Conservation (phyloP, 2,888 invertebrate species). For the Rhaphigaster nebulosa region DNA sequence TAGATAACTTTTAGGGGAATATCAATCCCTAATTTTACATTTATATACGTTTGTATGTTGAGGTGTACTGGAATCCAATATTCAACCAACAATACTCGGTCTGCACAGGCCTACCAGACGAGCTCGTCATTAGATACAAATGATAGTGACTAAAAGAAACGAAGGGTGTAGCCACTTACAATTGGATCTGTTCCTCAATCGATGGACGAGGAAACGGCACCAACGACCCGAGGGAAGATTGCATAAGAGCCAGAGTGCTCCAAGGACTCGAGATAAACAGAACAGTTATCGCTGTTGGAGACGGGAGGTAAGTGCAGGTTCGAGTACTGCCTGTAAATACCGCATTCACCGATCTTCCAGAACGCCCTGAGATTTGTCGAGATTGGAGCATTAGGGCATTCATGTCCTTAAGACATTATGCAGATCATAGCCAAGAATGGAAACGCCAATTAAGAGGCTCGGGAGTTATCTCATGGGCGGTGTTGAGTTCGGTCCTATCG, state of each 20-base stretch:
- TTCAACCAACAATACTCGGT: no score
- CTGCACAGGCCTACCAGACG: no score
- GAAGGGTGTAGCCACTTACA: background rate
- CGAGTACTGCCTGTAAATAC: constrained; percentile 25
- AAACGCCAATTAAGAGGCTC: constrained; percentile 17
- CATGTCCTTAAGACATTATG: constrained; percentile 2
- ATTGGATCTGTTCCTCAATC: background rate
- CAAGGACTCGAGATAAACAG: background rate
- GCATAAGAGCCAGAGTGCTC: background rate
- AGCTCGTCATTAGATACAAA: no score
- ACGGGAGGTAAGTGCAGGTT: background rate
- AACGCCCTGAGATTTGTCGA: background rate
- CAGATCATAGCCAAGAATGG: constrained; percentile 3
- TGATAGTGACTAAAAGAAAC: background rate
- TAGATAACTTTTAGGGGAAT: no score
- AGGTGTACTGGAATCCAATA: no score
- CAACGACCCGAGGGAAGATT: background rate
- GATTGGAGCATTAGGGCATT: background rate
- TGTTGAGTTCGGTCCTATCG: background rate
- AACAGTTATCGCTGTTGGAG: background rate
- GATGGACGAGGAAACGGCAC: background rate
- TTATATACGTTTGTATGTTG: no score
- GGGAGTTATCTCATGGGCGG: background rate
- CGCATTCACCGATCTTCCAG: background rate
- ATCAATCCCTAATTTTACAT: no score